Percentiles rank a stretch among this genome's conserved stretches.
phyloP scores from a whole-genome alignment of 2,113 vertebrate genomes.

The Rutilus rutilus region DNA sequence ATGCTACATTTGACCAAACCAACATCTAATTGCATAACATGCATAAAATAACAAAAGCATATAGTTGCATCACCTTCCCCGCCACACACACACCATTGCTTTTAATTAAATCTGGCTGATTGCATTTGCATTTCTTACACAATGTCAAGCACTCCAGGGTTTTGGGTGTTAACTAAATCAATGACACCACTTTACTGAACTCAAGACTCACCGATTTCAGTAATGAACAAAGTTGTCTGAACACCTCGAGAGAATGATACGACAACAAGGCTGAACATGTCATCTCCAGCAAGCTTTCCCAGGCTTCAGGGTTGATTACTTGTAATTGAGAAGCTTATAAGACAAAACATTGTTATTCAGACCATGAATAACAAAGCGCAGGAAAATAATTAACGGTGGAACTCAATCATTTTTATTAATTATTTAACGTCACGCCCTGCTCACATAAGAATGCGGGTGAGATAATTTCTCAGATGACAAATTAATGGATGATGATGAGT shows the following conservation, averaged over 20 bases:
- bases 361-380: conserved; percentile 42
- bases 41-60: background rate
- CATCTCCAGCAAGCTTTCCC: conserved; percentile 15
- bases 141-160: background rate
- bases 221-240: conserved; percentile 50
- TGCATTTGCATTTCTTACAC: conserved; percentile 24
- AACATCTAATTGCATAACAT: background rate
- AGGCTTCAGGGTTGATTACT: conserved; percentile 49
- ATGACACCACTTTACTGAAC: conserved; percentile 59
- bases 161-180: conserved; percentile 51
- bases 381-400: conserved; percentile 65
- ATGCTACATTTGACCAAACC: background rate
- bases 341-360: conserved; percentile 44
- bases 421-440: conserved; percentile 57
- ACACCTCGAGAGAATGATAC: conserved; percentile 40
- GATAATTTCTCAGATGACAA: conserved; percentile 3
- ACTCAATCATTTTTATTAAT: conserved; percentile 62
- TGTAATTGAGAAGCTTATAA: conserved; percentile 56
- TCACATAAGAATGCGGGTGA: background rate
- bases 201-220: conserved; percentile 22
- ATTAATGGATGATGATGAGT: background rate
- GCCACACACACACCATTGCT: background rate
- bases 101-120: background rate
- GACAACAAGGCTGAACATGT: conserved; percentile 48
- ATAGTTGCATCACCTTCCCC: background rate